phyloP scores from a whole-genome alignment of 1,140 invertebrate genomes.

The Oryctes rhinoceros region DNA sequence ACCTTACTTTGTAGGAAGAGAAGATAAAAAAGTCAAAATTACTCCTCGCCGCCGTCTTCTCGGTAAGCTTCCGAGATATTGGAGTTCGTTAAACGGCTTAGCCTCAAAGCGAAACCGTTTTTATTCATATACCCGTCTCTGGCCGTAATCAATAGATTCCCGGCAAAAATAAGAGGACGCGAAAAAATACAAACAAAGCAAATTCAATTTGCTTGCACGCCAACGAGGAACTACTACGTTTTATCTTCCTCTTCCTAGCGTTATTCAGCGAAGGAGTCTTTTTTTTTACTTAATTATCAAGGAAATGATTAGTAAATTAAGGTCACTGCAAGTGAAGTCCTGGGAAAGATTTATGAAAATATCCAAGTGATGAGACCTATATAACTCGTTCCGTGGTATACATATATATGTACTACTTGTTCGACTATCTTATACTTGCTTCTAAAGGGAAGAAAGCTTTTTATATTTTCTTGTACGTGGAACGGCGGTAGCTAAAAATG shows the following conservation, averaged over 20 bases:
- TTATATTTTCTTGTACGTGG: too few species aligned
- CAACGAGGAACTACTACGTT: neutral
- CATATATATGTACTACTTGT: too few species aligned
- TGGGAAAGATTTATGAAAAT: too few species aligned
- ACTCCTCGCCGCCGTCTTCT: neutral
- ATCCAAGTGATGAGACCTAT: too few species aligned
- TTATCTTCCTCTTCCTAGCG: neutral
- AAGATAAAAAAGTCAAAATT: conserved; percentile 26
- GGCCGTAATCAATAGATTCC: conserved; percentile 22
- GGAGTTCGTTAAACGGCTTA: conserved; percentile 1
- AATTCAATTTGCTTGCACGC: conserved; percentile 23
- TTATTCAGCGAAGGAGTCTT: neutral
- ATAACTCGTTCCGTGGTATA: too few species aligned
- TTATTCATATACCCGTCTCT: neutral
- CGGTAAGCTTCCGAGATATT: neutral
- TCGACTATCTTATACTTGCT: too few species aligned
- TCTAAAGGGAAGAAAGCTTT: too few species aligned
- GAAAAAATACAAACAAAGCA: conserved; percentile 14
- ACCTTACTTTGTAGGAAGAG: neutral
- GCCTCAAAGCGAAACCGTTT: neutral
- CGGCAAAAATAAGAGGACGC: conserved; percentile 5
- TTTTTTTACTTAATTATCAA: neutral
- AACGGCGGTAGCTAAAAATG: too few species aligned
- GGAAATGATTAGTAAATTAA: neutral
- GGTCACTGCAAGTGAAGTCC: too few species aligned